phyloP scores from a whole-genome alignment of 2,113 vertebrate species.

The Chaetura pelagica region DNA sequence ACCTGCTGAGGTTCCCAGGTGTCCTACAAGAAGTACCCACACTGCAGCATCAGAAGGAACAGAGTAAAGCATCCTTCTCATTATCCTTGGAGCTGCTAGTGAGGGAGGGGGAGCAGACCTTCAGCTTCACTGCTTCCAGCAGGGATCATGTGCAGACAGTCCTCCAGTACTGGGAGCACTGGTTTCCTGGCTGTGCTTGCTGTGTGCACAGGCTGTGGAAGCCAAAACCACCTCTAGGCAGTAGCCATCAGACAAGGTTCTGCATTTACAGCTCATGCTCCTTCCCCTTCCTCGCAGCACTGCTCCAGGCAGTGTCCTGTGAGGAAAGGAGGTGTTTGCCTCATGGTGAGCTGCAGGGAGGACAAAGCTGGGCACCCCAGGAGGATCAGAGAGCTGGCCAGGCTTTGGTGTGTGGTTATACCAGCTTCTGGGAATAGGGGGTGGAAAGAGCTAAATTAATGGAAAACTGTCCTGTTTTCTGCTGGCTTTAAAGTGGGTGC shows the following conservation, averaged over 20 bases:
- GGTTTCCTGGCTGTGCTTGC: neutral
- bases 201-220: neutral
- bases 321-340: neutral
- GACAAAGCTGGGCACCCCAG: neutral
- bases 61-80: neutral
- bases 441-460: neutral
- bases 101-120: neutral
- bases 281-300: neutral
- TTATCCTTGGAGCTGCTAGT: neutral
- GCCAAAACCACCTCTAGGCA: neutral
- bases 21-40: neutral
- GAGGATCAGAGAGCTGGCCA: neutral
- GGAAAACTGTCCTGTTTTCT: neutral
- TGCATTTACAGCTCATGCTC: neutral
- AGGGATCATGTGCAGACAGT: accelerated
- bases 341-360: neutral
- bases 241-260: neutral
- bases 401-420: neutral
- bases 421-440: neutral
- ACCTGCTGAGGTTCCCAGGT: neutral
- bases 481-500: neutral
- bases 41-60: neutral
- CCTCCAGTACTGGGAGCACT: neutral
- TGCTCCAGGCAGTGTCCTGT: neutral
- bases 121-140: neutral